These are phyloP conservation scores for Protonibea diacanthus DNA, from an alignment of 2,797 vertebrate species.

Conservation along the genomic window DNA sequence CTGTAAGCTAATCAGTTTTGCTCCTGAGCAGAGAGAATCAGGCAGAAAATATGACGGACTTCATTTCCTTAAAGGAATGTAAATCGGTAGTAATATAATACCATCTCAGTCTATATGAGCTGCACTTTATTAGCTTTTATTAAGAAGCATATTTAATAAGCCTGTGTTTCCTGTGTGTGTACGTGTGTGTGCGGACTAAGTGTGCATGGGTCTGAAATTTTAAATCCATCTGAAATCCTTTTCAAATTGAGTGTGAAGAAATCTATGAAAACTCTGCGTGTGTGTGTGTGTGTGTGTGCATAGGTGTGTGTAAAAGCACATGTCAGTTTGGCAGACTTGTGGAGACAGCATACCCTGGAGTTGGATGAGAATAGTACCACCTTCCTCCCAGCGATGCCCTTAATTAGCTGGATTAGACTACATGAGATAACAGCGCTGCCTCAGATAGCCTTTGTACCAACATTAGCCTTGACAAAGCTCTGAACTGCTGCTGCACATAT, in stretches of 20 bases:
- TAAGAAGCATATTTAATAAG: slow-evolving; percentile 45
- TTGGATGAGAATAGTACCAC: slow-evolving; percentile 79
- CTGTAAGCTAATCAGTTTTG: slow-evolving; percentile 39
- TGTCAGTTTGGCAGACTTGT: slow-evolving; percentile 62
- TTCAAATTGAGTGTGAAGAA: slow-evolving; percentile 3
- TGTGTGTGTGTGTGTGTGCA: slow-evolving; percentile 12
- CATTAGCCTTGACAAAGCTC: slow-evolving; percentile 69
- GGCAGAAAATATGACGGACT: slow-evolving; percentile 15
- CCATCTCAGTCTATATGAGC: slow-evolving; percentile 18
- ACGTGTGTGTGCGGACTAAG: background rate
- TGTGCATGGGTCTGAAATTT: background rate
- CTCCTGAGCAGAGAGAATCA: slow-evolving; percentile 23
- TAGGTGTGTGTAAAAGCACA: slow-evolving; percentile 45
- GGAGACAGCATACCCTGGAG: slow-evolving; percentile 74
- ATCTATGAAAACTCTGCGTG: slow-evolving; percentile 7
- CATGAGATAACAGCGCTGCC: slow-evolving; percentile 73
- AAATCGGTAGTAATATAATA: slow-evolving; percentile 36
- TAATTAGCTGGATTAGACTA: slow-evolving; percentile 84
- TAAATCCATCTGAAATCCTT: slow-evolving; percentile 2
- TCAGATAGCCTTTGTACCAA: slow-evolving; percentile 73
- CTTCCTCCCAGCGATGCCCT: slow-evolving; percentile 77
- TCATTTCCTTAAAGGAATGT: slow-evolving; percentile 42
- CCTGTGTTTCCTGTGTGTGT: background rate
- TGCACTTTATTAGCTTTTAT: slow-evolving; percentile 52
- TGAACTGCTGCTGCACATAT: slow-evolving; percentile 52